phyloP scores from a whole-genome alignment of 2,888 invertebrate species.

The Diloba caeruleocephala region DNA sequence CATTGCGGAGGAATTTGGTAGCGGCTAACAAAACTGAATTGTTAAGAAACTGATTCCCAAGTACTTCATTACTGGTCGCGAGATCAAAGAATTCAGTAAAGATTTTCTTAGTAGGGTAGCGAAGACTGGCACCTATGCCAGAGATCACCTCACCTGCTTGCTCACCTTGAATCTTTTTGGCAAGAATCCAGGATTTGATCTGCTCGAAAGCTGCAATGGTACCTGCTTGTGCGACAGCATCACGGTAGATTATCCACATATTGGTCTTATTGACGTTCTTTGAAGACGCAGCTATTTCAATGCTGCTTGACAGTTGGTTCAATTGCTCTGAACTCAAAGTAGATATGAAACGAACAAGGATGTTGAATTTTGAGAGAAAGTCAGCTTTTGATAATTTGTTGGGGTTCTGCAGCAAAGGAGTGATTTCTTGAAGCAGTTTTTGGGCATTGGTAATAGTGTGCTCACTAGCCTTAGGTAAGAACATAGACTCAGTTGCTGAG shows the following conservation, averaged over 20 bases:
- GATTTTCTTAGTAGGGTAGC: constrained; percentile 90
- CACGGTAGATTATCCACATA: constrained; percentile 90
- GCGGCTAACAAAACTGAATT: constrained; percentile 89
- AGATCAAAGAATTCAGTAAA: constrained; percentile 89
- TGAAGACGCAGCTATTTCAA: constrained; percentile 79
- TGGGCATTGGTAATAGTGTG: constrained; percentile 78
- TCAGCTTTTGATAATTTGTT: constrained; percentile 86
- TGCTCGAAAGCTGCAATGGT: constrained; percentile 90
- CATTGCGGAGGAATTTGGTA: constrained; percentile 88
- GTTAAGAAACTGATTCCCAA: constrained; percentile 84
- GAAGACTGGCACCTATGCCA: constrained; percentile 83
- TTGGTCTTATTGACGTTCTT: constrained; percentile 77
- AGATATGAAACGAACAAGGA: constrained; percentile 87
- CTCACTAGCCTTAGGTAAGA: constrained; percentile 55
- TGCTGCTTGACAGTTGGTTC: constrained; percentile 80
- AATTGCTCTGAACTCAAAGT: constrained; percentile 90
- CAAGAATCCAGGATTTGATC: constrained; percentile 89
- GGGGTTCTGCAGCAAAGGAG: constrained; percentile 88
- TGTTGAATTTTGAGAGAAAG: too few relatives aligned
- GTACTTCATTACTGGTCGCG: constrained; percentile 85
- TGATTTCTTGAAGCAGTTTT: constrained; percentile 87
- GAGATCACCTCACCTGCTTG: constrained; percentile 90
- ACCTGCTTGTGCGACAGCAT: constrained; percentile 91
- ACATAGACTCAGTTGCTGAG: constrained; percentile 67
- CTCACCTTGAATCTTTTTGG: constrained; percentile 82